phyloP scores from a whole-genome alignment of 2,113 vertebrate genomes.

The Odocoileus hemionus region DNA sequence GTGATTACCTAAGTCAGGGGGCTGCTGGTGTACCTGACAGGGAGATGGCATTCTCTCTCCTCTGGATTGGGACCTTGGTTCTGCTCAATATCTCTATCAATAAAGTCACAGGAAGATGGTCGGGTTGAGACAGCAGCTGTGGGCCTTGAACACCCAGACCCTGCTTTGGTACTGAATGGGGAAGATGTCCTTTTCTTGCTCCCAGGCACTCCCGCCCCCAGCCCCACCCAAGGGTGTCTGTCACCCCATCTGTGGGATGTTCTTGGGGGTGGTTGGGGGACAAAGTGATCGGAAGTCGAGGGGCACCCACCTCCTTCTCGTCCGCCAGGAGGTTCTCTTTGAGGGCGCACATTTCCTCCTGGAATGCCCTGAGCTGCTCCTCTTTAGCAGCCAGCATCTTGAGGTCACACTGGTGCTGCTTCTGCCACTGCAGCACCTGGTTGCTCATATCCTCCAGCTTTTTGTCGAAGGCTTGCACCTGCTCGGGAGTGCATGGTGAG shows the following conservation, averaged over 20 bases:
- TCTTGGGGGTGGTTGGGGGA: background rate
- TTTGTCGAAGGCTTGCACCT: slow-evolving; percentile 72
- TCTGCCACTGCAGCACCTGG: slow-evolving; percentile 77
- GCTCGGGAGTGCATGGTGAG: background rate
- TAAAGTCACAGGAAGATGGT: background rate
- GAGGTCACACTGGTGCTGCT: slow-evolving; percentile 73
- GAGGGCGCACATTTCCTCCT: slow-evolving; percentile 80
- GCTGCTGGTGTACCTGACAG: background rate
- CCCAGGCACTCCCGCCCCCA: background rate
- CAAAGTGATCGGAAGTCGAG: background rate
- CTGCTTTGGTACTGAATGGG: background rate
- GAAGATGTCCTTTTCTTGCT: background rate
- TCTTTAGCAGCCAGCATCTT: slow-evolving; percentile 76
- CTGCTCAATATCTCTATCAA: slow-evolving; percentile 55
- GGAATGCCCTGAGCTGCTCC: slow-evolving; percentile 79
- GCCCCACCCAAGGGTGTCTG: background rate
- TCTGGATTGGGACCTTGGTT: slow-evolving; percentile 41
- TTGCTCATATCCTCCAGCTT: slow-evolving; percentile 74
- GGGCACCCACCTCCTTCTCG: slow-evolving; percentile 69
- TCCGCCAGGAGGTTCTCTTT: slow-evolving; percentile 77
- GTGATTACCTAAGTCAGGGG: background rate
- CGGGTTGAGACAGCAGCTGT: background rate
- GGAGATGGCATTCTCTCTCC: slow-evolving; percentile 53
- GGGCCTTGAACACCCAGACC: background rate
- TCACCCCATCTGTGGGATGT: background rate